Base-by-base conservation (phyloP, 2,113 vertebrate genomes). In the Arothron firmamentum region DNA sequence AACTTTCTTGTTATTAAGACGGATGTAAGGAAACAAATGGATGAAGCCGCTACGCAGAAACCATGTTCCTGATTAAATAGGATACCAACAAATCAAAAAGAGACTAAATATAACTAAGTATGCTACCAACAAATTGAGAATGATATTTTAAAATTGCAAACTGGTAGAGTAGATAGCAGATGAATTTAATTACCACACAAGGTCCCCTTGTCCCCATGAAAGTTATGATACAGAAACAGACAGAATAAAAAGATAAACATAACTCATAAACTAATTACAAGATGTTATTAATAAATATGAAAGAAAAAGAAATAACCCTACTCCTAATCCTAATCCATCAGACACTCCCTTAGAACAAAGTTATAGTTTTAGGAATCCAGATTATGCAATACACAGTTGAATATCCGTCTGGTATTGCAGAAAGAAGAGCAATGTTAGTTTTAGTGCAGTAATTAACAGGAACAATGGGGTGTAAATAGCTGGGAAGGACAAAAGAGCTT, bases 371-470 rank as follows among this genome's bases (percentile, higher is more conserved):
- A 23, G 21, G 25, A 28, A 28, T 28, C 25, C 25, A 15, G 41
- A 43, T 1, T 15, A 43, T 43, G 41, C 41, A 47, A 47, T 47
- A n/a, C 6, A 47, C 46, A 47, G 15, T 16, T 45, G 3, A 45
- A 47, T 17, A 15, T 6, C 10, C 2, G 7, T 47, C 15, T n/a
- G 6, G 3, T n/a, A 47, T 45, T 12, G 43, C 14, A 45, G 43
- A 45, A 45, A 45, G 16, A 14, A 45, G 43, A 45, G 17, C 46
- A 47, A 16, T 47, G 2, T 47, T 6, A 47, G 61, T 59, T 79
- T 80, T 75, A 73, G 63, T 16, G 56, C 74, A 53, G 77, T 74
- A 72, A 79, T 84, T 76, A 82, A 77, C 42, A 53, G 54, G 57
- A 74, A 75, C 62, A 71, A 62, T 54, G 42, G 51, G 69, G 67